A percentile compares a stretch with the other conserved stretches of the same genome.
phyloP scores from a whole-genome alignment of 2,113 vertebrate species.

The Pagrus major region DNA sequence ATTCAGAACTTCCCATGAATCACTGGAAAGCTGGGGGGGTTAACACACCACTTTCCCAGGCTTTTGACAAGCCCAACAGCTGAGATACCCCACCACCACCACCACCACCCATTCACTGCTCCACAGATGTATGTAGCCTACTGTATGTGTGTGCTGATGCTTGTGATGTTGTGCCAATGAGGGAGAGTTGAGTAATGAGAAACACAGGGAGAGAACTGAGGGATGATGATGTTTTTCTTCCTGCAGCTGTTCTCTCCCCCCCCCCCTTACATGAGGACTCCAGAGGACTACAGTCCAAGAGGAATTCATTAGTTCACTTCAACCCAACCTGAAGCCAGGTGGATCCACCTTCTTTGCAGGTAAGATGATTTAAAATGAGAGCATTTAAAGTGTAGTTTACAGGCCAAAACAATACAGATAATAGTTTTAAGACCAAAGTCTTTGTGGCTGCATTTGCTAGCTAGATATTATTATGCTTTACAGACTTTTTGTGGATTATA shows the following conservation, averaged over 20 bases:
- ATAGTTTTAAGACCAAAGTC: too few relatives aligned
- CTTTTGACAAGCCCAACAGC: constrained; percentile 86
- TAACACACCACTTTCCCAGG: constrained; percentile 88
- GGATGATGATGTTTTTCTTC: constrained; percentile 75
- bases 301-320: too few relatives aligned
- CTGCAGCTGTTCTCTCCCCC: constrained; percentile 82
- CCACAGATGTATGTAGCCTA: constrained; percentile 72
- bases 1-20: constrained; percentile 47
- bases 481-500: too few relatives aligned
- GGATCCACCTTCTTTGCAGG: too few relatives aligned
- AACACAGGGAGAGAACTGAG: constrained; percentile 51
- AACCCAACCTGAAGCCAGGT: too few relatives aligned
- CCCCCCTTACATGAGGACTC: too few relatives aligned
- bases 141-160: constrained; percentile 45
- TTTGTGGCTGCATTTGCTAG: too few relatives aligned
- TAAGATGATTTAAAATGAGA: too few relatives aligned
- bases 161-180: constrained; percentile 86
- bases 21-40: constrained; percentile 39
- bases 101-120: constrained; percentile 60
- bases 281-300: too few relatives aligned
- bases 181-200: constrained; percentile 82
- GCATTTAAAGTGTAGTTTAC: too few relatives aligned
- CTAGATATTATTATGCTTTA: too few relatives aligned
- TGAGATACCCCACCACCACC: constrained; percentile 78
- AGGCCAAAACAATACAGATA: too few relatives aligned